These are phyloP conservation scores for Melanocharis versteri DNA, from an alignment of 2,113 vertebrate genomes.

Conservation along the genomic window DNA sequence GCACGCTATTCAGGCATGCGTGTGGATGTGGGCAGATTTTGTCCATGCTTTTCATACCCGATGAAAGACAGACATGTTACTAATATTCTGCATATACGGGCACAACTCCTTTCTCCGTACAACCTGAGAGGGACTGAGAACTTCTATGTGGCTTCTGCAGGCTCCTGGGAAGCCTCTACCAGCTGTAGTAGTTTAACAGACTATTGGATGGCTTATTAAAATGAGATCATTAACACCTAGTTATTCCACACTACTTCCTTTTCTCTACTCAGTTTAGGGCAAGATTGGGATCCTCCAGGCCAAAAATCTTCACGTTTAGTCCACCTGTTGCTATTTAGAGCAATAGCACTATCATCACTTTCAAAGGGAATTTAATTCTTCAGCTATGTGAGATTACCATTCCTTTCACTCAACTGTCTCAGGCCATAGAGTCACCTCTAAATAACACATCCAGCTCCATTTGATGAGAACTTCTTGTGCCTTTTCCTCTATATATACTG, in stretches of 20 bases:
- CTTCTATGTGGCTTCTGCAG: neutral
- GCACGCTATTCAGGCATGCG: neutral
- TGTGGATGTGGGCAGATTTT: accelerated
- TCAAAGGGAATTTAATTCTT: neutral
- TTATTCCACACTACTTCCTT: neutral
- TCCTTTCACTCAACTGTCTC: slow-evolving; percentile 27
- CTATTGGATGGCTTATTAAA: neutral
- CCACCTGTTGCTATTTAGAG: neutral
- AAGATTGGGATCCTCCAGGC: neutral
- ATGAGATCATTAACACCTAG: neutral
- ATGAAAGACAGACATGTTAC: neutral
- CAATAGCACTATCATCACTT: neutral
- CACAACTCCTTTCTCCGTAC: neutral
- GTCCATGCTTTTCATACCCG: neutral
- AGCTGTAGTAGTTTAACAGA: neutral
- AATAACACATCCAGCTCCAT: neutral
- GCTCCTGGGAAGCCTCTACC: neutral
- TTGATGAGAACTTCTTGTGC: neutral
- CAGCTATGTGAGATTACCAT: neutral
- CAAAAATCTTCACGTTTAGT: neutral
- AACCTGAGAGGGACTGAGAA: neutral
- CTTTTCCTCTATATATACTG: neutral
- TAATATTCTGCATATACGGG: neutral
- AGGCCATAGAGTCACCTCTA: neutral
- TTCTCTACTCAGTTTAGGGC: neutral